Evolutionary conservation across 2,888 invertebrate species (phyloP).

Genomic region (Tetheella fluctuosa): DNA sequence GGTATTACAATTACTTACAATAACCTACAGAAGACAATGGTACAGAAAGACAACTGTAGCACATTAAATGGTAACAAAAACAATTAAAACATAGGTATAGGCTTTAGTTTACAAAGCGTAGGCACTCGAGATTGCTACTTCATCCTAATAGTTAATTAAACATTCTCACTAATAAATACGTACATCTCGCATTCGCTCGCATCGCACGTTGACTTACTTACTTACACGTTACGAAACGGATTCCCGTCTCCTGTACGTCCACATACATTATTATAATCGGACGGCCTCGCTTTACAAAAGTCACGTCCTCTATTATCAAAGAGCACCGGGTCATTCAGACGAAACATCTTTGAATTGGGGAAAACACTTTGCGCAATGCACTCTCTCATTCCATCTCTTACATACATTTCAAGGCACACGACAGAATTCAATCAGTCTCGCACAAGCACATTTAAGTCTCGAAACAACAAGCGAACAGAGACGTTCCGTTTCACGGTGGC

Average conservation of each 20-base stretch:
- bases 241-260: conserved; percentile 48
- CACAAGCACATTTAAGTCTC: conserved; percentile 57
- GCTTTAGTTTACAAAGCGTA: conserved; percentile 84
- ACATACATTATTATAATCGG: conserved; percentile 64
- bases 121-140: conserved; percentile 85
- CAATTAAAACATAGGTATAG: conserved; percentile 77
- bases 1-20: conserved; percentile 77
- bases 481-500: conserved; percentile 53
- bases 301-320: conserved; percentile 71
- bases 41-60: conserved; percentile 79
- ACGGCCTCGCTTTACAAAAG: conserved; percentile 77
- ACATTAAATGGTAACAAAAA: conserved; percentile 82
- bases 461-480: conserved; percentile 61
- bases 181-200: conserved; percentile 67
- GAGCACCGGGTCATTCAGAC: conserved; percentile 82
- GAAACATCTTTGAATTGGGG: conserved; percentile 61
- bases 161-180: conserved; percentile 84
- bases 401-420: conserved; percentile 49
- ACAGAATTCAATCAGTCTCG: conserved; percentile 68
- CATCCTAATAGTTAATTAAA: conserved; percentile 66
- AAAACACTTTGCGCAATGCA: conserved; percentile 65
- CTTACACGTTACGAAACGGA: neutral
- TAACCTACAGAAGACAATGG: conserved; percentile 80
- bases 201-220: conserved; percentile 36
- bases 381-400: conserved; percentile 40